A percentile compares a stretch with the other conserved stretches of the same genome.
Conservation (phyloP, 2,888 invertebrate species). For the Latrodectus hesperus region DNA sequence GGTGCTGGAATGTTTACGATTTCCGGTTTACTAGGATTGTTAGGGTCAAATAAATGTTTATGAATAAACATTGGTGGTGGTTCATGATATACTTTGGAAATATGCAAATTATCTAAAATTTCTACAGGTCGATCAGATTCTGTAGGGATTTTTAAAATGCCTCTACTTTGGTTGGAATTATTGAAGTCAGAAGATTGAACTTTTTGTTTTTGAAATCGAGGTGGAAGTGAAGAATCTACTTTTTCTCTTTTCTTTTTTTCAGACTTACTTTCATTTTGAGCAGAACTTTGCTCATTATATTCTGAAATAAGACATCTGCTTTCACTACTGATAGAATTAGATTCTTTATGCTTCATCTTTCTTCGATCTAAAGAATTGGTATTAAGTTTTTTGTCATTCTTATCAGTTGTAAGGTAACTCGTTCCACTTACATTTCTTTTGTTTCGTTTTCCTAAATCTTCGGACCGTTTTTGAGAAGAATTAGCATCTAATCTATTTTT, state of each 20-base stretch:
- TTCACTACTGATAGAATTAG: neutral
- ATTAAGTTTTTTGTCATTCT: neutral
- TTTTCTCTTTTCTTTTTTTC: constrained; percentile 36
- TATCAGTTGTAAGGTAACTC: neutral
- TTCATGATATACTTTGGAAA: constrained; percentile 20
- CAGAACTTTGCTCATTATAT: neutral
- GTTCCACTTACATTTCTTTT: neutral
- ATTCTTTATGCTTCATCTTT: neutral
- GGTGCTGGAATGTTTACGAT: constrained; percentile 75
- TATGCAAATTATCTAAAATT: neutral
- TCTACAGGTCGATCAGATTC: constrained; percentile 16
- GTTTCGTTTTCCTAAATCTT: neutral
- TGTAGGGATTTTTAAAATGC: constrained; percentile 57
- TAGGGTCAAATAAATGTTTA: constrained; percentile 80
- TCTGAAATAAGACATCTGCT: neutral
- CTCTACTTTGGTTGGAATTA: constrained; percentile 21
- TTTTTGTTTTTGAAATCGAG: constrained; percentile 57
- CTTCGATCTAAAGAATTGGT: neutral
- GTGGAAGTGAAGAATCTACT: constrained; percentile 37
- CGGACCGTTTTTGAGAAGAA: neutral
- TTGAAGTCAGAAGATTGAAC: neutral
- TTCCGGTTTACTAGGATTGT: constrained; percentile 83
- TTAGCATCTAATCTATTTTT: neutral
- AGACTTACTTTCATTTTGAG: constrained; percentile 4
- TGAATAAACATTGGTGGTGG: constrained; percentile 72